Conservation (phyloP, 2,888 invertebrate species). For the Xestia ashworthii region DNA sequence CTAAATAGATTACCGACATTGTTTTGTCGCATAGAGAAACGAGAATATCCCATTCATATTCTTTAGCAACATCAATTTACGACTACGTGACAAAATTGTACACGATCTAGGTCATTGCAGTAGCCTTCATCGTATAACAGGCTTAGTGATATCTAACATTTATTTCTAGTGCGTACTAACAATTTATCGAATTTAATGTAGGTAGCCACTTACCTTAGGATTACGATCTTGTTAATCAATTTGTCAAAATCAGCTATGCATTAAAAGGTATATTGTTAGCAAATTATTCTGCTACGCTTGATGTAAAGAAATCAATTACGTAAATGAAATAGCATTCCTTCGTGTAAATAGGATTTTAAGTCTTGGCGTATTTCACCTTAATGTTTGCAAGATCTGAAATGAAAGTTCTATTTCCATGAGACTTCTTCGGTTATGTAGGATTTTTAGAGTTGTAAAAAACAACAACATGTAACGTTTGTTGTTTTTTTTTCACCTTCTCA, state of each 20-base stretch:
- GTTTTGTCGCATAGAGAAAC: background rate
- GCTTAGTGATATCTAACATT: conserved; percentile 34
- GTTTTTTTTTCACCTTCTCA: no score
- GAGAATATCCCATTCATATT: conserved; percentile 20
- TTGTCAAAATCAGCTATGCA: background rate
- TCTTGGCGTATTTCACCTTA: background rate
- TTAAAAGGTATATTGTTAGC: background rate
- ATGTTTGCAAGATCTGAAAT: background rate
- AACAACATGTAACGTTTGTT: no score
- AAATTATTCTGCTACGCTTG: background rate
- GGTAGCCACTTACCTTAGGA: background rate
- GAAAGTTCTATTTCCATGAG: no score
- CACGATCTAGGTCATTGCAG: conserved; percentile 47
- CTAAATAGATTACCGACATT: conserved; percentile 5
- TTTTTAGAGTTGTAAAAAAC: no score
- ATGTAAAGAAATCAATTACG: background rate
- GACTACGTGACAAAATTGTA: conserved; percentile 48
- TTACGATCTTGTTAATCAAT: conserved; percentile 3
- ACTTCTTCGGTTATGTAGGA: no score
- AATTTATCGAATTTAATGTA: conserved; percentile 6
- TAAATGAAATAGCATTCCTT: background rate
- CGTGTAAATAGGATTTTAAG: background rate
- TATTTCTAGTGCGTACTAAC: conserved; percentile 12
- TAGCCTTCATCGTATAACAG: conserved; percentile 21
- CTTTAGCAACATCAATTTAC: conserved; percentile 34